phyloP scores from a whole-genome alignment of 2,888 invertebrate genomes.

The Lapara coniferarum region DNA sequence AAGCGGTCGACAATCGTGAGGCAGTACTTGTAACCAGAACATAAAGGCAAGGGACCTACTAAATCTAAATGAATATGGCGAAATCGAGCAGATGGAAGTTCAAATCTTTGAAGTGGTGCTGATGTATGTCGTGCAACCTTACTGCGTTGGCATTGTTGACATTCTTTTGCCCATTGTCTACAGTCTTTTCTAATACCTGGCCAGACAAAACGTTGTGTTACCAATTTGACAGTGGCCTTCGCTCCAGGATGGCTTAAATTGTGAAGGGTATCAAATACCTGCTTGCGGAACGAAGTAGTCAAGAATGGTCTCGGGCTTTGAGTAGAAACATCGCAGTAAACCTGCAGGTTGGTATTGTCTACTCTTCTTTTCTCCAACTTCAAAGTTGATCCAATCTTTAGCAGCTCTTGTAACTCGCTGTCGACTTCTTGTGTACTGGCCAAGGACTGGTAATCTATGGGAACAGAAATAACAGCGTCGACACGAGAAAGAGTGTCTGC shows the following conservation, averaged over 20 bases:
- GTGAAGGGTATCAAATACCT: slow-evolving; percentile 21
- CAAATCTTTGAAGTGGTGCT: no score
- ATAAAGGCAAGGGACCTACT: slow-evolving; percentile 38
- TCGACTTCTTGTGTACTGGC: not conserved
- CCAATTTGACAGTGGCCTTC: not conserved
- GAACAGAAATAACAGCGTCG: no score
- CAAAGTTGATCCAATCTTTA: not conserved
- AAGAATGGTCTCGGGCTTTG: not conserved
- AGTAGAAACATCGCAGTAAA: slow-evolving; percentile 13
- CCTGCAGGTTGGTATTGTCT: not conserved
- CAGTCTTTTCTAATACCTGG: slow-evolving; percentile 50
- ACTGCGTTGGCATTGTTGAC: slow-evolving; percentile 49
- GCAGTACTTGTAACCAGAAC: slow-evolving; percentile 37
- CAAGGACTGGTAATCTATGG: not conserved
- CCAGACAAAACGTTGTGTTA: slow-evolving; percentile 25
- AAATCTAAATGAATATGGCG: slow-evolving; percentile 50
- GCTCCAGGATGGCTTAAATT: slow-evolving; percentile 27
- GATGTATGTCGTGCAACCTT: slow-evolving; percentile 43
- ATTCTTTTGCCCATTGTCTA: slow-evolving; percentile 46
- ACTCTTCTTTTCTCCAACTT: not conserved
- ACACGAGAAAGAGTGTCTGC: no score
- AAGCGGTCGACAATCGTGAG: slow-evolving; percentile 45
- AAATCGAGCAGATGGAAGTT: slow-evolving; percentile 46
- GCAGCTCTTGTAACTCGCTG: not conserved
- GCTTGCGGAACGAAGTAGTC: not conserved